phyloP scores from a whole-genome alignment of 2,797 vertebrate genomes.

The Cichlasoma orientale region DNA sequence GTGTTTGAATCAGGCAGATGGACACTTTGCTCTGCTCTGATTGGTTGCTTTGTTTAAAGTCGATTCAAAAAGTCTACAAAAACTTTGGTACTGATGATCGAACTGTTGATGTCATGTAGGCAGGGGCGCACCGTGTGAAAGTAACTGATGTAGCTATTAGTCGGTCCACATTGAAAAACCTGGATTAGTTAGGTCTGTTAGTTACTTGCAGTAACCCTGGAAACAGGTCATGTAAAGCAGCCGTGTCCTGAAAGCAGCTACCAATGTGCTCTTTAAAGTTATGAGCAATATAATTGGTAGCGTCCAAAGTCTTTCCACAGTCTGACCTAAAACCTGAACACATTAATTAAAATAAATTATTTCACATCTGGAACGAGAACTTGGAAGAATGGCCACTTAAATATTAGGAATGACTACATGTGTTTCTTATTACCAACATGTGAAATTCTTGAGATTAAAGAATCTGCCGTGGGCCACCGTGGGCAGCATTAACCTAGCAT shows the following conservation, averaged over 20 bases:
- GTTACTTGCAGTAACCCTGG: no score
- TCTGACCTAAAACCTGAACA: neutral
- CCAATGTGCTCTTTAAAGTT: no score
- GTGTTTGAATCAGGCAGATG: neutral
- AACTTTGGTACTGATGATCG: neutral
- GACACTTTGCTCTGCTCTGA: neutral
- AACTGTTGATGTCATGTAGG: fast-evolving
- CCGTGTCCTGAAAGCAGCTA: no score
- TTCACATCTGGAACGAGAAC: neutral
- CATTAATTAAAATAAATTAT: neutral
- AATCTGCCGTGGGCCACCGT: neutral
- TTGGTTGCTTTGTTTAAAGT: neutral
- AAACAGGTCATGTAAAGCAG: no score
- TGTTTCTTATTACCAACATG: neutral
- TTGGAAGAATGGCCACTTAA: neutral
- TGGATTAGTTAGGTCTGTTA: fast-evolving
- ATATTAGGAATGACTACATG: neutral
- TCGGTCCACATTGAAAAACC: neutral
- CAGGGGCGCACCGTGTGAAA: neutral
- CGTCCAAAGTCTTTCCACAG: no score
- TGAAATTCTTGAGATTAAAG: neutral
- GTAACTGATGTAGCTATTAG: neutral
- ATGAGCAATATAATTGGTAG: no score
- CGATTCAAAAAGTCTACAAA: neutral
- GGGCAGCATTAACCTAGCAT: neutral